phyloP scores from a whole-genome alignment of 35 echinoderm and acorn worm species.

The Lytechinus variegatus region DNA sequence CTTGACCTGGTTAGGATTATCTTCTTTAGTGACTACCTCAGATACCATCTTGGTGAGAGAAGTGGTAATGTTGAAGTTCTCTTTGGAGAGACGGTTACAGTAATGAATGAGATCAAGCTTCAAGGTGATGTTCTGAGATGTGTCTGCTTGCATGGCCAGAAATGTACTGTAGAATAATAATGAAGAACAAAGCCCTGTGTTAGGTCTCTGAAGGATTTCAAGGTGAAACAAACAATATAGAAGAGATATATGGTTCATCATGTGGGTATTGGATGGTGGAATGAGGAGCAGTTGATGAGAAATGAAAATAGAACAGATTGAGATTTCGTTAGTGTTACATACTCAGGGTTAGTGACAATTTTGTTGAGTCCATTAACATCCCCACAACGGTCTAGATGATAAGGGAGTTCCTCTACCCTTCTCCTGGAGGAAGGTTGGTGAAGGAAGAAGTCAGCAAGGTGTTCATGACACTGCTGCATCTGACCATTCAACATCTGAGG shows the following conservation, averaged over 20 bases:
- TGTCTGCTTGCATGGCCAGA: conserved; percentile 67
- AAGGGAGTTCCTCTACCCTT: conserved; percentile 81
- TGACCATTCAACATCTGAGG: conserved; percentile 45
- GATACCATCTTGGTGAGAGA: conserved; percentile 60
- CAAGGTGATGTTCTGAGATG: conserved; percentile 54
- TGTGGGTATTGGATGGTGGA: too few relatives aligned
- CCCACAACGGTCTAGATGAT: conserved; percentile 82
- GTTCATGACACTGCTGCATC: conserved; percentile 65
- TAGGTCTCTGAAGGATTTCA: too few relatives aligned
- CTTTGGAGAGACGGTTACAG: conserved; percentile 71
- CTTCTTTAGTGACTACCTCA: not conserved
- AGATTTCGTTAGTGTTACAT: not conserved
- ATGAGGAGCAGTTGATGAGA: too few relatives aligned
- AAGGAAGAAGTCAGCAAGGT: conserved; percentile 72
- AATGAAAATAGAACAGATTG: too few relatives aligned
- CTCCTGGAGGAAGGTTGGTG: conserved; percentile 62
- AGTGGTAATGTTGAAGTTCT: conserved; percentile 51
- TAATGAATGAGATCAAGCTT: conserved; percentile 79
- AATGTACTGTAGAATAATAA: conserved; percentile 62
- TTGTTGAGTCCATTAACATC: conserved; percentile 63
- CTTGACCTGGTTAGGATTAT: not conserved
- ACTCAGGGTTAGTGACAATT: conserved; percentile 79
- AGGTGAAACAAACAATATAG: too few relatives aligned
- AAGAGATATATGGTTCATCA: too few relatives aligned
- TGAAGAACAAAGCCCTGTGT: not conserved